Evolutionary conservation across 2,797 vertebrate species (phyloP).

Genomic region (Gallinago solitaria): DNA sequence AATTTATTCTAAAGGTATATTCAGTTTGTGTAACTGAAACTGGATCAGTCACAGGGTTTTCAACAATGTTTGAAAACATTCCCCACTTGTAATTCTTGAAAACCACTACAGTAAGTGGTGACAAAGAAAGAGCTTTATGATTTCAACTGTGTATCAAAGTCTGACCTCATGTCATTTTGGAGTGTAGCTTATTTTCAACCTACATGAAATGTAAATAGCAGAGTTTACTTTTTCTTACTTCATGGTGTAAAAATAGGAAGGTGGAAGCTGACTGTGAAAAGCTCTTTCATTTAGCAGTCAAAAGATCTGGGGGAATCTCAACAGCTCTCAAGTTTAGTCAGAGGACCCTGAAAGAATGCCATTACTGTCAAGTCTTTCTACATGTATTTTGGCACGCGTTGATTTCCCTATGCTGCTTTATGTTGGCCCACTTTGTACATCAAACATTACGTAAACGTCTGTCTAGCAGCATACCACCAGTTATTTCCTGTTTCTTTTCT

Average conservation of each 20-base stretch:
- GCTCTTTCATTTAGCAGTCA: not conserved
- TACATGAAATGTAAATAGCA: not conserved
- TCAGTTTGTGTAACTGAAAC: not conserved
- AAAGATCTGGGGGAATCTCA: not conserved
- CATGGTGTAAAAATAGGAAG: not conserved
- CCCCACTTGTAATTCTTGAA: not conserved
- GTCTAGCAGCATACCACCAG: constrained; percentile 17
- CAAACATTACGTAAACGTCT: constrained; percentile 8
- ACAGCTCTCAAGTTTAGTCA: constrained; percentile 13
- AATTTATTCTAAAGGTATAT: not conserved
- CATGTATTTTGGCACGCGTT: not conserved
- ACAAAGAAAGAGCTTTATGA: not conserved
- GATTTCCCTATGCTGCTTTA: constrained; percentile 4
- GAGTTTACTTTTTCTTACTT: not conserved
- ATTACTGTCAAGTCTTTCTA: not conserved
- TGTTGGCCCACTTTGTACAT: constrained; percentile 4
- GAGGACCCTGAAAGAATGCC: constrained; percentile 31
- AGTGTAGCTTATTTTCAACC: not conserved
- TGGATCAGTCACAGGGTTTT: not conserved
- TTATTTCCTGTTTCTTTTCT: constrained; percentile 44
- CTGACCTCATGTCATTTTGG: not conserved
- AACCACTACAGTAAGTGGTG: not conserved
- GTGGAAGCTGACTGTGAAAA: not conserved
- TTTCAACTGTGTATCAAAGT: not conserved
- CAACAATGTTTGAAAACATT: not conserved